Evolutionary conservation across 2,888 invertebrate species (phyloP), one percentile per base, ranked within the genome.

Genomic region (Rosalia funebris): DNA sequence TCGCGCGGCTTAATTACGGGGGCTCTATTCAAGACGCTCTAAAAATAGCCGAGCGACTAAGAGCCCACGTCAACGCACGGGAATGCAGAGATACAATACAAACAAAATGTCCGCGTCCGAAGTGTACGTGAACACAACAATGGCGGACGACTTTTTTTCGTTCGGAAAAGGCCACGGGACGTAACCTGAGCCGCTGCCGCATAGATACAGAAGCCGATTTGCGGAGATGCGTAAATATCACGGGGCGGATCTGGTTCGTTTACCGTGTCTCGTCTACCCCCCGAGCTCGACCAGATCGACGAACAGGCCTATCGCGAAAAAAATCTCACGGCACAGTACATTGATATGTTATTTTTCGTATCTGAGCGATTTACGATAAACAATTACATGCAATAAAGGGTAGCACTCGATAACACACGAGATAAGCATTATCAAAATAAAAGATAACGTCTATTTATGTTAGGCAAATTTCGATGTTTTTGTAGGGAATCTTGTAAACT

Each of bases 1-100:
- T 44, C 44, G 20, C 25, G 11, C 34, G 10, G 20, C 44, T 44
- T 25, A 42, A 42, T 42, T 17, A 16, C 41, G 17, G 17, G 9
- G 7, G 15, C 41, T 42, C 9, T 15, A 42, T 10, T 17, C 41
- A 42, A 42, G 17, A 39, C 39, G 19, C 45, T 54, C 61, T 62
- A 57, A 62, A 62, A 62, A 62, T 62, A 62, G 44, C 41, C 36
- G 20, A 14, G 41, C 31, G 48, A 37, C 42, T 15, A 41, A 61
- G 41, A 48, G 16, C 37, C 39, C 53, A 14, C 61, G 54, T 62
- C 61, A 54, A 39, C 36, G 39, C 54, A 57, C 48, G 20, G 61
- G 57, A 62, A 62, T 62, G 32, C 42, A 47, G 47, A 15, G 39
- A 31, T 36, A 32, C 14, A 34, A 42, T n/a, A 32, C 31, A 53